phyloP scores from a whole-genome alignment of 2,113 vertebrate genomes.

The Brachionichthys hirsutus region DNA sequence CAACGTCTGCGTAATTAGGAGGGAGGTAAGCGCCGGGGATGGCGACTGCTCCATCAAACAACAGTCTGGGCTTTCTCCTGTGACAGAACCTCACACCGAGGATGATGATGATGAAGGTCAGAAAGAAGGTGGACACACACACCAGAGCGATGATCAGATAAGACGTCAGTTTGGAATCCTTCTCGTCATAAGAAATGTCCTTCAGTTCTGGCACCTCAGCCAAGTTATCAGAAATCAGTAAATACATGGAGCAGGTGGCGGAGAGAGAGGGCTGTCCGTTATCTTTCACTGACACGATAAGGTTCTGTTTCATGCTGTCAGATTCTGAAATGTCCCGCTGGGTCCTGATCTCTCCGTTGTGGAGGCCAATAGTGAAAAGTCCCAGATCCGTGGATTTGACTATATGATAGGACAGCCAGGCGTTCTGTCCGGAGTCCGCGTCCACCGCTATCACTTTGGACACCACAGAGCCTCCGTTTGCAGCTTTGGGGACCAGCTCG shows the following conservation, averaged over 20 bases:
- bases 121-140: slow-evolving; percentile 61
- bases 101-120: slow-evolving; percentile 61
- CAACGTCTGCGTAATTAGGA: slow-evolving; percentile 65
- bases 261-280: slow-evolving; percentile 75
- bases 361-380: too few relatives aligned
- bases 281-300: slow-evolving; percentile 72
- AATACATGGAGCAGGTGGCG: slow-evolving; percentile 55
- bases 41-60: slow-evolving; percentile 61
- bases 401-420: too few relatives aligned
- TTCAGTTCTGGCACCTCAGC: slow-evolving; percentile 40
- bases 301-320: slow-evolving; percentile 77
- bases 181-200: slow-evolving; percentile 46
- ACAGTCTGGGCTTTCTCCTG: slow-evolving; percentile 60
- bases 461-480: too few relatives aligned
- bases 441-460: too few relatives aligned
- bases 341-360: slow-evolving; percentile 67
- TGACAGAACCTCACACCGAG: slow-evolving; percentile 56
- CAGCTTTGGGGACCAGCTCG: too few relatives aligned
- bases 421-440: too few relatives aligned
- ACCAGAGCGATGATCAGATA: slow-evolving; percentile 67
- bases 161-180: slow-evolving; percentile 57
- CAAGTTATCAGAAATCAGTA: slow-evolving; percentile 3
- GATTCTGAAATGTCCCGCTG: slow-evolving; percentile 77
- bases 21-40: slow-evolving; percentile 66
- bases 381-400: too few relatives aligned